phyloP scores from a whole-genome alignment of 2,888 invertebrate genomes.

The Caenorhabditis drosophilae region DNA sequence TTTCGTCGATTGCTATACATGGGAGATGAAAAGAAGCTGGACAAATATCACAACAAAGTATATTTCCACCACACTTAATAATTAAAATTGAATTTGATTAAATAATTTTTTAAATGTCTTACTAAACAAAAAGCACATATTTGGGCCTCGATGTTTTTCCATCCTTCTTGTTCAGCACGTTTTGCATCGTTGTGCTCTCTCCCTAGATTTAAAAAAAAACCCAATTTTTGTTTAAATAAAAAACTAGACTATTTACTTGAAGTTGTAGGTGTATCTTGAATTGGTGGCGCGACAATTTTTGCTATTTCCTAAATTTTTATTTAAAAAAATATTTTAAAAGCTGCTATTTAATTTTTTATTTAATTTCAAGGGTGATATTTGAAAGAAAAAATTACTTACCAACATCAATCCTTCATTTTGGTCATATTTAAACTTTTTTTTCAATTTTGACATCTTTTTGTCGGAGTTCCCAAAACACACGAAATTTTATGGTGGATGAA shows the following conservation, averaged over 20 bases:
- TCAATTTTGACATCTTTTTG: not conserved
- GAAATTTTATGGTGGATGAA: not conserved
- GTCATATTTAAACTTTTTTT: conserved; percentile 6
- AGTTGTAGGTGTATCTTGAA: not conserved
- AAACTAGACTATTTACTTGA: not conserved
- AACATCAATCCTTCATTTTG: conserved; percentile 3
- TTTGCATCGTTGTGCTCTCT: not conserved
- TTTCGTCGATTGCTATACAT: conserved; percentile 3
- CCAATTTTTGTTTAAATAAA: not conserved
- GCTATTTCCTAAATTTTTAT: not conserved
- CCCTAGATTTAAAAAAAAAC: not conserved
- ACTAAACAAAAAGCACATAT: conserved; percentile 4
- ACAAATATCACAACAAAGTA: conserved; percentile 4
- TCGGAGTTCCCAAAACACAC: too few relatives aligned
- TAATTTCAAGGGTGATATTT: not conserved
- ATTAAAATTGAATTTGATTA: too few relatives aligned
- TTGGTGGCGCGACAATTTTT: not conserved
- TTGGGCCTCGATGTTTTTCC: conserved; percentile 5
- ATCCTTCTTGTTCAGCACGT: not conserved
- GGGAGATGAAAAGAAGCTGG: conserved; percentile 3
- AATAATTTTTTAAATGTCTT: too few relatives aligned
- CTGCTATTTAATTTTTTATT: not conserved
- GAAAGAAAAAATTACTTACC: not conserved
- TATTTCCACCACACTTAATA: conserved; percentile 1
- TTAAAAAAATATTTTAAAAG: conserved; percentile 1